Percentiles rank a stretch among this genome's conserved stretches.
Conservation (phyloP, 2,888 invertebrate genomes). For the Tiliacea aurago region DNA sequence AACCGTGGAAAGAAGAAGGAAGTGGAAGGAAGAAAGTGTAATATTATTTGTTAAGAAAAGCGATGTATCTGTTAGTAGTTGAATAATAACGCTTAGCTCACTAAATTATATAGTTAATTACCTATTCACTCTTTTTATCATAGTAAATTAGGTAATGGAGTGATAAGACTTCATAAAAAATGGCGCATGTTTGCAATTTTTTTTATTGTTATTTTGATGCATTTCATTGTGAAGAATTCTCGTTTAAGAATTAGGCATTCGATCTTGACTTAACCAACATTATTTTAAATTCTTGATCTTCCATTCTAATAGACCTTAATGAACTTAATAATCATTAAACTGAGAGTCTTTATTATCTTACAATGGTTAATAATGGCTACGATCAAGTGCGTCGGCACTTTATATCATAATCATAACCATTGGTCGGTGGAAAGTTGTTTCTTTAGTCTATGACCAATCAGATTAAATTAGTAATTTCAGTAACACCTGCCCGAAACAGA, state of each 20-base stretch:
- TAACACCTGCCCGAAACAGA: constrained; percentile 3
- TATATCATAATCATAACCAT: background rate
- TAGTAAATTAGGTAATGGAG: no score
- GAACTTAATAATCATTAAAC: constrained; percentile 20
- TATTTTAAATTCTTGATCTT: background rate
- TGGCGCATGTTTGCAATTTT: no score
- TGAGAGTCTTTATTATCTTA: constrained; percentile 28
- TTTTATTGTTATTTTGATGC: background rate
- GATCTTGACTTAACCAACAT: background rate
- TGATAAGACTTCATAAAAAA: no score
- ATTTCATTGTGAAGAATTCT: background rate
- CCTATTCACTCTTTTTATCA: background rate
- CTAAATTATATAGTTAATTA: background rate
- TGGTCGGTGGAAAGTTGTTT: background rate
- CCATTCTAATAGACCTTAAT: background rate
- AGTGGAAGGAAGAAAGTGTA: no score
- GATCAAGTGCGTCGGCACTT: background rate
- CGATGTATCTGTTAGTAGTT: background rate
- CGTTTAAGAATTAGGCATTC: background rate
- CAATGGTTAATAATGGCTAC: background rate
- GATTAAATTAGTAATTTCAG: constrained; percentile 35
- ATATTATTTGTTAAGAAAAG: background rate
- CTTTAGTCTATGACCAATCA: constrained; percentile 34
- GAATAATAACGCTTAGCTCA: background rate
- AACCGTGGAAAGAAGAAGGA: no score